These are phyloP conservation scores for Peromyscus melanophrys DNA, from an alignment of 2,797 vertebrate genomes.

Conservation along the genomic window DNA sequence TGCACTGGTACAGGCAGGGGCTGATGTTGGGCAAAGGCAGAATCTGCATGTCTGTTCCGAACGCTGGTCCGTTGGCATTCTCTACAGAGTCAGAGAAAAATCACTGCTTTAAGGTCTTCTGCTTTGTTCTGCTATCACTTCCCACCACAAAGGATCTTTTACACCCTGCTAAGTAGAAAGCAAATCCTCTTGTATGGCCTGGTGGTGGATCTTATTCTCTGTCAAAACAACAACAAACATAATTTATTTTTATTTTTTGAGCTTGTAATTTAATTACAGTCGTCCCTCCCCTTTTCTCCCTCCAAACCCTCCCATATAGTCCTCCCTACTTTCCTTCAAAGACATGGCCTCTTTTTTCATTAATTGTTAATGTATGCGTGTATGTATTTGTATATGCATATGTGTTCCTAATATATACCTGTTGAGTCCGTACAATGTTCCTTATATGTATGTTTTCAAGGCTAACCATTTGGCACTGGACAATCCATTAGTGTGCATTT, in stretches of 20 bases:
- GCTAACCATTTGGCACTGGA: neutral
- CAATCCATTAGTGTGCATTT: neutral
- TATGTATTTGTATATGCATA: neutral
- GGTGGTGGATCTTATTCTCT: neutral
- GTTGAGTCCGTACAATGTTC: neutral
- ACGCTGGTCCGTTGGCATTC: neutral
- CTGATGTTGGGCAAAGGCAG: neutral
- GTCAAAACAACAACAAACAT: neutral
- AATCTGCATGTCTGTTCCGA: neutral
- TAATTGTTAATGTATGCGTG: neutral
- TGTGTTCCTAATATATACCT: neutral
- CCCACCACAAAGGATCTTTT: neutral
- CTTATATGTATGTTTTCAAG: neutral
- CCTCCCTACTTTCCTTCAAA: neutral
- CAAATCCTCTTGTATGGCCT: neutral
- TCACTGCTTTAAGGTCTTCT: neutral
- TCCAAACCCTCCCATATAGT: neutral
- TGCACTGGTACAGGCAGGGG: neutral
- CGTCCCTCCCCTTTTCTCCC: no score
- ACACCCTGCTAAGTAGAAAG: neutral
- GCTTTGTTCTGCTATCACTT: conserved; percentile 24
- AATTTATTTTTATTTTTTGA: neutral
- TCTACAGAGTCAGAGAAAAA: neutral
- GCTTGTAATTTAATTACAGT: neutral
- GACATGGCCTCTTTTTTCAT: neutral